Conservation (phyloP, 2,888 invertebrate species). For the Phorcus lineatus region DNA sequence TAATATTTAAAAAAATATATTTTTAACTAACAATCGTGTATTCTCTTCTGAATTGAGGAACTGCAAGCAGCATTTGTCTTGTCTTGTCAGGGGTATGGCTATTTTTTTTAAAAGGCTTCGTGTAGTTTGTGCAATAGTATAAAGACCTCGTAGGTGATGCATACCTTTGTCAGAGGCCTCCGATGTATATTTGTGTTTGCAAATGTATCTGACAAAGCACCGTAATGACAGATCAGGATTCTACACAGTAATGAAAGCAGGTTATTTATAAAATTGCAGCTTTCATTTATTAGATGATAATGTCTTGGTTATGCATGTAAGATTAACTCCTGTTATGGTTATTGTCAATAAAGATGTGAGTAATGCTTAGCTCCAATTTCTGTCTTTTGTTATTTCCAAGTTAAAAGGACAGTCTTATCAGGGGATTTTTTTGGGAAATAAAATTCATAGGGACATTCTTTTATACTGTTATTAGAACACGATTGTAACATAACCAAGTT, state of each 20-base stretch:
- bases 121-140: background rate
- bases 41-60: no score
- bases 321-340: background rate
- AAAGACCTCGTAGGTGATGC: background rate
- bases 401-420: no score
- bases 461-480: no score
- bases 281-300: background rate
- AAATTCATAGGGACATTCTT: no score
- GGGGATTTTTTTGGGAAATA: no score
- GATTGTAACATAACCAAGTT: no score
- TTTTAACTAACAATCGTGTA: no score
- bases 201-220: background rate
- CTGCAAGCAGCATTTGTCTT: no score
- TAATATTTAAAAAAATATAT: no score
- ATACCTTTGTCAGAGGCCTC: background rate
- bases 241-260: background rate
- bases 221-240: background rate
- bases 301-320: background rate
- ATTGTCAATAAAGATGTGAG: slow-evolving; percentile 15
- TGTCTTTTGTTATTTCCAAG: no score
- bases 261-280: background rate
- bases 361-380: background rate
- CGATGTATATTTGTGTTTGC: background rate
- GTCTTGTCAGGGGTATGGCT: no score
- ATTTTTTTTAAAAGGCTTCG: background rate